Percentiles rank a stretch among this genome's conserved stretches.
phyloP scores from a whole-genome alignment of 2,888 invertebrate species.

The Rotaria sp. region DNA sequence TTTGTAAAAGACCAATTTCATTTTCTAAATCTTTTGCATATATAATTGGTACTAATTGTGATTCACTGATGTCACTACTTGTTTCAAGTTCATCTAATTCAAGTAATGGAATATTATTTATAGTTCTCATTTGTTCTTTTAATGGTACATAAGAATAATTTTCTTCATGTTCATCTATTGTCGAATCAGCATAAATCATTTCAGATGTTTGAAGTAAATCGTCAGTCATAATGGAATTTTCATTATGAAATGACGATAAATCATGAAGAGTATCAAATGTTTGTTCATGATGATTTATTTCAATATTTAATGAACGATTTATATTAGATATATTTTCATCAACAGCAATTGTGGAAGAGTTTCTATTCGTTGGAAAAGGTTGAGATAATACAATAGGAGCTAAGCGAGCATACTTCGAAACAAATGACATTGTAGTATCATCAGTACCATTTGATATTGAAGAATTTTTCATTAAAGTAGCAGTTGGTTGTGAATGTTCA shows the following conservation, averaged over 20 bases:
- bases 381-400: not conserved
- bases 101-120: not conserved
- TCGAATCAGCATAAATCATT: not conserved
- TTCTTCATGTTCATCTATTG: too few species aligned
- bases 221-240: not conserved
- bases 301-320: not conserved
- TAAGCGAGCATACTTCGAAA: not conserved
- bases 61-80: conserved; percentile 5
- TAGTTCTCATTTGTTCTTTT: not conserved
- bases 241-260: not conserved
- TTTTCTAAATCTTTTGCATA: conserved; percentile 25
- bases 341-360: not conserved
- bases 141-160: not conserved
- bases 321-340: not conserved
- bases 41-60: conserved; percentile 24
- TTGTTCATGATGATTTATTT: not conserved
- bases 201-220: not conserved
- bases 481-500: not conserved
- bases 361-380: not conserved
- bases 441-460: not conserved
- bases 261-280: not conserved
- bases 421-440: not conserved
- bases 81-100: conserved; percentile 28
- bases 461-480: not conserved
- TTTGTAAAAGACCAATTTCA: conserved; percentile 20